These are phyloP conservation scores for Sorex fumeus DNA, from an alignment of 2,113 vertebrate species.

Conservation along the genomic window DNA sequence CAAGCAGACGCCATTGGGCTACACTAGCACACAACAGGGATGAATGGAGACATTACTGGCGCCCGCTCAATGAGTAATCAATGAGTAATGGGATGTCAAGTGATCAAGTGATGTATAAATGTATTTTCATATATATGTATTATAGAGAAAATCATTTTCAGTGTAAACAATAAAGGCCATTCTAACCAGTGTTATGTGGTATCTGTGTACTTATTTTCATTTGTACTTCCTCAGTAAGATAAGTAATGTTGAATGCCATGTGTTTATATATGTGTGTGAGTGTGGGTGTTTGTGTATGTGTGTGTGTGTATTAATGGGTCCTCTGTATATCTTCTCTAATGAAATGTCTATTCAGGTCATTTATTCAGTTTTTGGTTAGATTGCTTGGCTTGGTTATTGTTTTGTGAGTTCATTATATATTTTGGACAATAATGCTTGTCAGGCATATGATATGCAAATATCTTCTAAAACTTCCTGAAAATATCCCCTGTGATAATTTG, in stretches of 20 bases:
- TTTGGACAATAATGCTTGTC: background rate
- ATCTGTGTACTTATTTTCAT: background rate
- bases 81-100: too few relatives aligned
- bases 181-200: background rate
- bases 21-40: too few relatives aligned
- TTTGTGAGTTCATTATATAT: background rate
- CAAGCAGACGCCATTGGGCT: too few relatives aligned
- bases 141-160: too few relatives aligned
- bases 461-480: background rate
- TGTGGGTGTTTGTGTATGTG: background rate
- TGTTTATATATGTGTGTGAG: background rate
- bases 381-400: too few relatives aligned
- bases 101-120: too few relatives aligned
- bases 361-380: background rate
- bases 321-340: background rate
- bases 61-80: too few relatives aligned
- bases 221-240: background rate
- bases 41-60: too few relatives aligned
- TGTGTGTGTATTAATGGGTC: too few relatives aligned
- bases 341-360: background rate
- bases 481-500: too few relatives aligned
- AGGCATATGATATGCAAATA: background rate
- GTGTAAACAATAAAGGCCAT: background rate
- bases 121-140: too few relatives aligned
- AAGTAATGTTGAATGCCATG: background rate